phyloP scores from a whole-genome alignment of 2,113 vertebrate species.

The Euleptes europaea region DNA sequence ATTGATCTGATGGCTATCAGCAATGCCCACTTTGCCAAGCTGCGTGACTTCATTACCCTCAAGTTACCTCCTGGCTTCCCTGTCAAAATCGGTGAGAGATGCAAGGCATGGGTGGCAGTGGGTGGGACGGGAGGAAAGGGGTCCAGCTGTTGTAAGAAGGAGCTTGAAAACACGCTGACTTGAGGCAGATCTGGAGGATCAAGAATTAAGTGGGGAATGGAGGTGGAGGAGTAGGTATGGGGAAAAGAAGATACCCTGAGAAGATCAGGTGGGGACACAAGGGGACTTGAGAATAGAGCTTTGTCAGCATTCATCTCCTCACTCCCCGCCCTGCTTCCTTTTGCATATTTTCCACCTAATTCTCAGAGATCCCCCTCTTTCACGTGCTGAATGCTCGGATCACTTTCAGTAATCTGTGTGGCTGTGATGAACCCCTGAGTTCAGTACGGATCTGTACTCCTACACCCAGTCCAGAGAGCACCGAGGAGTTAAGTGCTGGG shows the following conservation, averaged over 20 bases:
- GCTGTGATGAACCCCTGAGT: conserved; percentile 86
- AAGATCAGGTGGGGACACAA: neutral
- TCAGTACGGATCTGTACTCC: conserved; percentile 70
- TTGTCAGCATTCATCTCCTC: neutral
- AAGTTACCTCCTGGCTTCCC: conserved; percentile 93
- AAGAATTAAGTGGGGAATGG: neutral
- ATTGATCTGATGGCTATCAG: conserved; percentile 98
- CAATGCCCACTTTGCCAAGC: conserved; percentile 93
- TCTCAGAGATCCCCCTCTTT: conserved; percentile 93
- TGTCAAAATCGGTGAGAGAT: conserved; percentile 89
- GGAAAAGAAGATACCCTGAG: neutral
- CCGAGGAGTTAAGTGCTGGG: neutral
- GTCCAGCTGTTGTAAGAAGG: neutral
- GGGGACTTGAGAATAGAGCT: neutral
- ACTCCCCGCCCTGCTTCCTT: conserved; percentile 8
- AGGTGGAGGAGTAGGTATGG: too few species aligned
- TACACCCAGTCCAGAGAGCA: neutral
- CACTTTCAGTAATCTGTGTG: conserved; percentile 95
- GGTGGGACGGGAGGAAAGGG: rapidly evolving
- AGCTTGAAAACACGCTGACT: neutral
- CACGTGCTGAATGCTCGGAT: conserved; percentile 96
- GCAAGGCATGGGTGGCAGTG: neutral
- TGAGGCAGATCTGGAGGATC: too few species aligned
- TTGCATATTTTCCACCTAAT: neutral
- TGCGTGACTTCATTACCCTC: conserved; percentile 94